Evolutionary conservation across 1,140 invertebrate genomes (phyloP).

Genomic region (Coptotermes formosanus): DNA sequence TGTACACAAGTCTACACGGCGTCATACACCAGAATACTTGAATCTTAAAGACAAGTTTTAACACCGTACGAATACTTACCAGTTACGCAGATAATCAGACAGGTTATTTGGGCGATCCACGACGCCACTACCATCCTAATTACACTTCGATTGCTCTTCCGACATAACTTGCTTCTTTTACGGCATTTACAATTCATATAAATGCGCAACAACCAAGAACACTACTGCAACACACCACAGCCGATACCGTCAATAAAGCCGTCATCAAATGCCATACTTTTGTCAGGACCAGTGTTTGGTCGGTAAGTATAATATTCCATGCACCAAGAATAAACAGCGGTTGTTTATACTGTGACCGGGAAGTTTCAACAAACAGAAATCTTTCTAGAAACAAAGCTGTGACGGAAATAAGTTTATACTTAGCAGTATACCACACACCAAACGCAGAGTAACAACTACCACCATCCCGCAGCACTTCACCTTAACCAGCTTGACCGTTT

Average conservation of each 20-base stretch:
- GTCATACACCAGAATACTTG: too few species aligned
- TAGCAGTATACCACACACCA: background rate
- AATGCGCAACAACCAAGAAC: background rate
- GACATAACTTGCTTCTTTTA: background rate
- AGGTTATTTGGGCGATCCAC: constrained; percentile 23
- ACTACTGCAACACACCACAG: background rate
- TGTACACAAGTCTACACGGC: too few species aligned
- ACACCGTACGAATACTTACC: background rate
- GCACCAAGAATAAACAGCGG: background rate
- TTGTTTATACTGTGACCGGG: background rate
- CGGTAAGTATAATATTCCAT: background rate
- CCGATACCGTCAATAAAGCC: background rate
- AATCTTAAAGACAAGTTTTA: background rate
- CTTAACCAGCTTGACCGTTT: background rate
- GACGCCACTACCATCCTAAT: constrained; percentile 25
- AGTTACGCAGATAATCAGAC: background rate
- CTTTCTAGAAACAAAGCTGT: background rate
- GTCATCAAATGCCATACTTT: background rate
- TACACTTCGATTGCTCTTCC: background rate
- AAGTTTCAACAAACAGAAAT: background rate
- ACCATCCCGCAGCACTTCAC: background rate
- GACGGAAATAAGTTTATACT: background rate
- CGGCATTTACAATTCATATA: background rate
- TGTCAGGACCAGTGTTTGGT: background rate
- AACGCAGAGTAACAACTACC: background rate